Evolutionary conservation across 2,797 vertebrate species (phyloP), one percentile per base, ranked within the genome.

Genomic region (Trachurus trachurus): DNA sequence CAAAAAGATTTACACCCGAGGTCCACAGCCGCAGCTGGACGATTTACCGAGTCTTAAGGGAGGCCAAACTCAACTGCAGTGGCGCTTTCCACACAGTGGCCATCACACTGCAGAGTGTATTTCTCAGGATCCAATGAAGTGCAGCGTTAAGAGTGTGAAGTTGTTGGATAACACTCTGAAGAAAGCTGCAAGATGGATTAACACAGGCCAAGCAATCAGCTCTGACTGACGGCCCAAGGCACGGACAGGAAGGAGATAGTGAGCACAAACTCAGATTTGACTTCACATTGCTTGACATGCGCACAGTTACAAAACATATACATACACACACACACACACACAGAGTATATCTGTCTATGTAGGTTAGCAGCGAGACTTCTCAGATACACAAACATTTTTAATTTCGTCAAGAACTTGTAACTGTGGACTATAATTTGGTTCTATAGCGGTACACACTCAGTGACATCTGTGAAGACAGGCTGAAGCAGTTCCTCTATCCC

Each of bases 401-500:
- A 54, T 57, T 60, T 13, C 9, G 5, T 15, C 5, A 34, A 22
- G 31, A 39, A 29, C 49, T 67, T 62, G 44, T 49, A 47, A 42
- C 7, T 52, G 2, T 10, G 53, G 68, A 67, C 37, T 2, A 3
- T 9, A 34, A 58, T 64, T 52, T 53, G 19, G 19, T 22, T 37
- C 49, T 9, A 12, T 6, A 2, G 8, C 31, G 31, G 60, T n/a
- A 40, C 26, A 19, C 17, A 39, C 58, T 64, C 31, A 42, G 19
- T 64, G 13, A 26, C 0, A 17, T 57, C 0, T 50, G 45, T 65
- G 56, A 60, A 84, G 50, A 80, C 45, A 61, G 68, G 72, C 74
- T 57, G 69, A 80, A 78, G 63, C 53, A 62, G 60, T 65, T 71
- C 70, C 44, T 37, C 81, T 66, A 50, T 60, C 66, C 4, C n/a